A percentile compares a stretch with the other conserved stretches of the same genome.
These are phyloP conservation scores for Alouatta palliata DNA, from an alignment of 2,113 vertebrate genomes.

Conservation along the genomic window DNA sequence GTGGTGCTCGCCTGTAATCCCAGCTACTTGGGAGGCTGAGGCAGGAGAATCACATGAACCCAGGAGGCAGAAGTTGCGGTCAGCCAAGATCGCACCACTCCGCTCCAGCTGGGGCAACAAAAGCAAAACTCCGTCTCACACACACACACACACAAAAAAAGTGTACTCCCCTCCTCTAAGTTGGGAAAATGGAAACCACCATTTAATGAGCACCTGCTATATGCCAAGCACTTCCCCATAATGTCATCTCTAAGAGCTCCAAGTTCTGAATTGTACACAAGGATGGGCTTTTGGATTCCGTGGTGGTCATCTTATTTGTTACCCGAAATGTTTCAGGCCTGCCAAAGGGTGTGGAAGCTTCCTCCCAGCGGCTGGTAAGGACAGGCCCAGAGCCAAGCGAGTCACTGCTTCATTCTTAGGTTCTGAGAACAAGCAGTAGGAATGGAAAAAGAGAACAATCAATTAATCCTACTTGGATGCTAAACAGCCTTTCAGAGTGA, in stretches of 20 bases:
- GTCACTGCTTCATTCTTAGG: background rate
- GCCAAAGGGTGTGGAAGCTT: slow-evolving; percentile 19
- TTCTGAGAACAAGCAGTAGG: background rate
- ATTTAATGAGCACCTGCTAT: background rate
- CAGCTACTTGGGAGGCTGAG: too few species aligned
- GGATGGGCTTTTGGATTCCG: background rate
- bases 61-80: too few species aligned
- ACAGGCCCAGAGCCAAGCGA: slow-evolving; percentile 13
- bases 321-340: slow-evolving; percentile 5
- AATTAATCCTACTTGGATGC: background rate
- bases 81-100: too few species aligned
- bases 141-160: too few species aligned
- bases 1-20: too few species aligned
- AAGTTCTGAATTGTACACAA: background rate
- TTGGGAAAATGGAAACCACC: background rate
- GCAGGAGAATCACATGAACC: too few species aligned
- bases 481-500: background rate
- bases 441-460: slow-evolving; percentile 24
- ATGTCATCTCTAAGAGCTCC: background rate
- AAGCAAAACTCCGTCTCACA: too few species aligned
- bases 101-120: too few species aligned
- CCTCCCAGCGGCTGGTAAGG: slow-evolving; percentile 19
- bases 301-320: background rate
- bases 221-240: background rate
- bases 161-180: background rate